These are phyloP conservation scores for Vidua macroura DNA, from an alignment of 2,113 vertebrate species.

Conservation along the genomic window DNA sequence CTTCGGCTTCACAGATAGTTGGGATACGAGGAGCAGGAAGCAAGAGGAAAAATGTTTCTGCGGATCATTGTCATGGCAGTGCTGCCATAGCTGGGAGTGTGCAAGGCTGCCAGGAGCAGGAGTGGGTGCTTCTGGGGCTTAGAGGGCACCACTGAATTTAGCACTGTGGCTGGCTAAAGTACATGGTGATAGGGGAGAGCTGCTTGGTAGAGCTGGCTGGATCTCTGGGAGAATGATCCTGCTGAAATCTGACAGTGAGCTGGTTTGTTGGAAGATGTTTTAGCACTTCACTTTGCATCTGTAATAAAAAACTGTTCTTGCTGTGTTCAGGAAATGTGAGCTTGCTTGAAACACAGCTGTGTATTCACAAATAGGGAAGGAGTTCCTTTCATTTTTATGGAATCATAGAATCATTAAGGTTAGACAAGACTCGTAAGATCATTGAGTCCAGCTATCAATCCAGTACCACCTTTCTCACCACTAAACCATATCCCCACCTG, in stretches of 20 bases:
- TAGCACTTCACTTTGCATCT: neutral
- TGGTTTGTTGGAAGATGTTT: neutral
- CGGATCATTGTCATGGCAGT: neutral
- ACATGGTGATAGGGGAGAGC: accelerated
- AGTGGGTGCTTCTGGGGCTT: neutral
- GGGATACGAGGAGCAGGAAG: neutral
- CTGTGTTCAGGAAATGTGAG: neutral
- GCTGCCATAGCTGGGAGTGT: neutral
- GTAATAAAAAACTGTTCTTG: neutral
- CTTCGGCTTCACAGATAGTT: neutral
- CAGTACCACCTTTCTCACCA: neutral
- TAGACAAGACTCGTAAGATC: neutral
- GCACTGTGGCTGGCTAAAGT: neutral
- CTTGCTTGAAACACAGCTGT: neutral
- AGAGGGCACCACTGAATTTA: neutral
- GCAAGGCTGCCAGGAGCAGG: neutral
- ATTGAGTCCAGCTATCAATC: neutral
- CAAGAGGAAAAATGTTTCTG: neutral
- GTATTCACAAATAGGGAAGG: neutral
- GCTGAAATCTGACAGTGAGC: neutral
- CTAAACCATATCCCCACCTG: neutral
- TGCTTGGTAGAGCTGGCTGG: neutral
- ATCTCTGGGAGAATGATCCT: neutral
- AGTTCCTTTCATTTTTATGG: neutral
- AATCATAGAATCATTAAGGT: neutral